A percentile compares a stretch with the other conserved stretches of the same genome.
Evolutionary conservation across 2,888 invertebrate genomes (phyloP).

Genomic region (Drosophila subquinaria): DNA sequence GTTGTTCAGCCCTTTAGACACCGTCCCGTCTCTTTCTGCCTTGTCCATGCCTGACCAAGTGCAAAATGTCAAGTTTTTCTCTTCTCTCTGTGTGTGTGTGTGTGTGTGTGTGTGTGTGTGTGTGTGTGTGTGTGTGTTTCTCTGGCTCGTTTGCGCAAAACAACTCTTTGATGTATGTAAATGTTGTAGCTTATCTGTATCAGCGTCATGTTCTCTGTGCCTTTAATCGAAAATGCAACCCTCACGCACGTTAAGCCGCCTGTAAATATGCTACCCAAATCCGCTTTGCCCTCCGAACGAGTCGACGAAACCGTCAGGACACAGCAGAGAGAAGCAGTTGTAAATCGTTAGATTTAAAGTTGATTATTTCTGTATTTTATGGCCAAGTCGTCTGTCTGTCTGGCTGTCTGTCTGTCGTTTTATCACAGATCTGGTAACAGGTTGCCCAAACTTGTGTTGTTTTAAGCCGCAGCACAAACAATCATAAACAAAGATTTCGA

Average conservation of each 20-base stretch:
- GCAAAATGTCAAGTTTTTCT: constrained; percentile 76
- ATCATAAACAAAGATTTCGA: constrained; percentile 18
- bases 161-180: constrained; percentile 72
- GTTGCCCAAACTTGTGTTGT: constrained; percentile 47
- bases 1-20: constrained; percentile 74
- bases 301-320: constrained; percentile 9
- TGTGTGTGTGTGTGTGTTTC: constrained; percentile 20
- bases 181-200: constrained; percentile 72
- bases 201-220: constrained; percentile 47
- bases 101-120: too few species aligned
- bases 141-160: constrained; percentile 37
- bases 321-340: constrained; percentile 31
- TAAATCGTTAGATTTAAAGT: constrained; percentile 67
- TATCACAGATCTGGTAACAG: constrained; percentile 60
- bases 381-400: constrained; percentile 31
- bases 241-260: constrained; percentile 58
- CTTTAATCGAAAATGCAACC: constrained; percentile 74
- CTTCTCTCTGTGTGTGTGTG: neutral
- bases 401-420: constrained; percentile 13
- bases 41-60: constrained; percentile 74
- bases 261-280: constrained; percentile 59
- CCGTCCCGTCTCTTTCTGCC: constrained; percentile 19
- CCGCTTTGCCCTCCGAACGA: constrained; percentile 40
- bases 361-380: constrained; percentile 63
- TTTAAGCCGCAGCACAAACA: constrained; percentile 50